phyloP scores from a whole-genome alignment of 2,888 invertebrate species.

The Theretra japonica region DNA sequence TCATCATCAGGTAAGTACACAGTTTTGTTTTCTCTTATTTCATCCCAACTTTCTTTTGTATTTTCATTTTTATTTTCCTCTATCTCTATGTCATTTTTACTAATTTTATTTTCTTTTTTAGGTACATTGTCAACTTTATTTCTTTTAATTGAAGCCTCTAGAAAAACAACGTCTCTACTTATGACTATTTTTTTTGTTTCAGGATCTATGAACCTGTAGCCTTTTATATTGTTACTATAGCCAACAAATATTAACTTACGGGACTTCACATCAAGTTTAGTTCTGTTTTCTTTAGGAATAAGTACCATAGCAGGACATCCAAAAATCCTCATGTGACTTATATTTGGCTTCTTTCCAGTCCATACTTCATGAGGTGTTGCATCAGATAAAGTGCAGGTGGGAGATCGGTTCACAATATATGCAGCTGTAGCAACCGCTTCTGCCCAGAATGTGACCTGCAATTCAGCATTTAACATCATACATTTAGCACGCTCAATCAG shows the following conservation, averaged over 20 bases:
- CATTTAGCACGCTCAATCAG: not conserved
- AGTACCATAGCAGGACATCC: not conserved
- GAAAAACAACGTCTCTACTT: not conserved
- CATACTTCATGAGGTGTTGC: not conserved
- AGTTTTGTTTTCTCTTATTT: no score
- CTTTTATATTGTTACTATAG: not conserved
- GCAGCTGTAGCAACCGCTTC: not conserved
- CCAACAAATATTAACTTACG: not conserved
- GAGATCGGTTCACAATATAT: not conserved
- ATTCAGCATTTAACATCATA: not conserved
- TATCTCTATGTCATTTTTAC: no score
- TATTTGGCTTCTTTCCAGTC: not conserved
- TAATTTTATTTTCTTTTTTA: no score
- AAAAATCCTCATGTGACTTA: not conserved
- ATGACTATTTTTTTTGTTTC: not conserved
- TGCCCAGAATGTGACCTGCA: not conserved
- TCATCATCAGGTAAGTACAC: no score
- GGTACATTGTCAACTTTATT: no score
- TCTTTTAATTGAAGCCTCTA: not conserved
- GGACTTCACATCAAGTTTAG: not conserved
- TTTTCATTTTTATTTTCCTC: no score
- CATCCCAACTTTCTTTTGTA: no score
- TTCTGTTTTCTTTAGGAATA: not conserved
- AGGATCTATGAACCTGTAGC: not conserved
- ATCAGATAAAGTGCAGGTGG: not conserved